phyloP scores from a whole-genome alignment of 2,113 vertebrate species.

The Catagonus wagneri region DNA sequence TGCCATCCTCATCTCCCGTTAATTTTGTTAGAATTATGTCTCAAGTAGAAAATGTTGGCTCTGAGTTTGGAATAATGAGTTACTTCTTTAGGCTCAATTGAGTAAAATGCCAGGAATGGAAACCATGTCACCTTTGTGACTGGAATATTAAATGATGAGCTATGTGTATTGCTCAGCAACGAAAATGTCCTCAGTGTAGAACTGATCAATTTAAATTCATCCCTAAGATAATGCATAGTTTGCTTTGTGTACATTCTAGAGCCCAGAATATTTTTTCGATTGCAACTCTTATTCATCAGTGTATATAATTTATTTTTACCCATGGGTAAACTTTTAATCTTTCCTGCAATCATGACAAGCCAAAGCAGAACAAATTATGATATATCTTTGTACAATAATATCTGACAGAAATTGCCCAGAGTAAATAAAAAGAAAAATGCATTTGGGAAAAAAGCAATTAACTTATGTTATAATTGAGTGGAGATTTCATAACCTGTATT shows the following conservation, averaged over 20 bases:
- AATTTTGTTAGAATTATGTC: slow-evolving; percentile 85
- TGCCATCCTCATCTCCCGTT: slow-evolving; percentile 77
- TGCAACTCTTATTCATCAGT: slow-evolving; percentile 27
- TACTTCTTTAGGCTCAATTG: slow-evolving; percentile 80
- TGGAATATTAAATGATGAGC: slow-evolving; percentile 82
- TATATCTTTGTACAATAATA: slow-evolving; percentile 56
- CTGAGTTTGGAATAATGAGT: slow-evolving; percentile 77
- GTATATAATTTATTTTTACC: slow-evolving; percentile 54
- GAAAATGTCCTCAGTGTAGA: not conserved
- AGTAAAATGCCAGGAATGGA: slow-evolving; percentile 82
- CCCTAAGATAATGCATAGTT: not conserved
- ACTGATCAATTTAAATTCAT: not conserved
- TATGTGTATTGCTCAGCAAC: slow-evolving; percentile 41
- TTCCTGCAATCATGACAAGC: slow-evolving; percentile 53
- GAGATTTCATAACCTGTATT: slow-evolving; percentile 58
- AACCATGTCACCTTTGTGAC: slow-evolving; percentile 75
- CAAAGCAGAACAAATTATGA: slow-evolving; percentile 63
- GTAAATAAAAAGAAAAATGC: slow-evolving; percentile 64
- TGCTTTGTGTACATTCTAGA: not conserved
- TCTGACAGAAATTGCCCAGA: slow-evolving; percentile 62
- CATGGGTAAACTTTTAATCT: slow-evolving; percentile 55
- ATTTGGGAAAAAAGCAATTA: slow-evolving; percentile 62
- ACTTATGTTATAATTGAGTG: slow-evolving; percentile 46
- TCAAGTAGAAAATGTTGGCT: slow-evolving; percentile 83
- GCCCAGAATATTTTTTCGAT: not conserved